A percentile compares a stretch with the other conserved stretches of the same genome.
Conservation (phyloP, 2,888 invertebrate species). For the Cheilosia vulpina region DNA sequence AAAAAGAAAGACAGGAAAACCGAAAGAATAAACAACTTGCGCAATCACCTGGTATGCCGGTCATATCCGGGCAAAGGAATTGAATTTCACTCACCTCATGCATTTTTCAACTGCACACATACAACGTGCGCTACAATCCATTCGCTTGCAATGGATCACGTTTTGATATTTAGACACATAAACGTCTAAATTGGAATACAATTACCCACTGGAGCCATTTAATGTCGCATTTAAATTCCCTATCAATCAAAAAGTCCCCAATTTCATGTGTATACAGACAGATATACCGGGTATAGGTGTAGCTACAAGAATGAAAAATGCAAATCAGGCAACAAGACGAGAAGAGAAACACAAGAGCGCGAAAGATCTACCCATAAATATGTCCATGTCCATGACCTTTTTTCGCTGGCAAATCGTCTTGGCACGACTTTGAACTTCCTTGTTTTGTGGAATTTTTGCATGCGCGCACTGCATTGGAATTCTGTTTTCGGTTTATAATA, state of each 20-base stretch:
- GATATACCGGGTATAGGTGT: background rate
- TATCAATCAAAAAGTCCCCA: conserved; percentile 68
- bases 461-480: conserved; percentile 69
- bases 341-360: conserved; percentile 18
- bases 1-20: background rate
- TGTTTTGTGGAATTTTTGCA: conserved; percentile 75
- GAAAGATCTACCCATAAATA: conserved; percentile 67
- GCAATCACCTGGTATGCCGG: conserved; percentile 66
- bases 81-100: conserved; percentile 49
- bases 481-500: conserved; percentile 57
- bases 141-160: conserved; percentile 44
- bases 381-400: conserved; percentile 76
- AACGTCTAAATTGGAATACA: conserved; percentile 49
- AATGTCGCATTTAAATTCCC: conserved; percentile 21
- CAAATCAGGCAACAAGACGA: conserved; percentile 48
- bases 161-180: conserved; percentile 24
- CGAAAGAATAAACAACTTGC: conserved; percentile 55
- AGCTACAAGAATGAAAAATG: conserved; percentile 60
- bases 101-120: conserved; percentile 3
- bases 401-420: conserved; percentile 74
- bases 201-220: conserved; percentile 27
- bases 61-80: conserved; percentile 69
- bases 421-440: conserved; percentile 77
- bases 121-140: background rate
- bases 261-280: conserved; percentile 40